Evolutionary conservation across 2,888 invertebrate species (phyloP).

Genomic region (Agrotis clavis): DNA sequence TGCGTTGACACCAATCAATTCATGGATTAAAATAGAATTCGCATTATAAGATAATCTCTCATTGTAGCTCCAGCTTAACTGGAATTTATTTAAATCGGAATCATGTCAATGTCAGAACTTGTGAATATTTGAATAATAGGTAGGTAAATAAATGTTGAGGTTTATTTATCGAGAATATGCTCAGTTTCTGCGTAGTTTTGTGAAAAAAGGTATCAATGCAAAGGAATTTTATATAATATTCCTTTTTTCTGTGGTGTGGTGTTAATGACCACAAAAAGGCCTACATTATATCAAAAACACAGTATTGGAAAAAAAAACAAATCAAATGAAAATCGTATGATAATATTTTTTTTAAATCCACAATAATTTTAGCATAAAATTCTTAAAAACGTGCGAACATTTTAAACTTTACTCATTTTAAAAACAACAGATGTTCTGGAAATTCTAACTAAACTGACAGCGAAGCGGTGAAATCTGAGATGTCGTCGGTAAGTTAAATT

Average conservation of each 20-base stretch:
- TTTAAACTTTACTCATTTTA: constrained; percentile 48
- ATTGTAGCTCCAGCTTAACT: constrained; percentile 35
- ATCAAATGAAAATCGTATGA: no score
- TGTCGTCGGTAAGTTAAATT: constrained; percentile 46
- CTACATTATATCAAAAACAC: not conserved
- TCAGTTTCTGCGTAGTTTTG: not conserved
- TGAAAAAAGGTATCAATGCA: not conserved
- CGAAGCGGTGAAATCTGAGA: constrained; percentile 27
- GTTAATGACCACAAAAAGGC: not conserved
- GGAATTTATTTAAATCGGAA: constrained; percentile 39
- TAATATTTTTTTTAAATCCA: no score
- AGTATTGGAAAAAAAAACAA: not conserved
- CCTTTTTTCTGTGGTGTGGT: no score
- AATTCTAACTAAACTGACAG: constrained; percentile 43
- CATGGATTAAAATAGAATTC: constrained; percentile 53
- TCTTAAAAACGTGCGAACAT: not conserved
- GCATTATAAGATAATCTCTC: constrained; percentile 39
- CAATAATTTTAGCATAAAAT: not conserved
- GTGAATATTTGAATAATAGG: constrained; percentile 9
- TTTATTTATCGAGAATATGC: constrained; percentile 4
- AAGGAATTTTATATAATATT: not conserved
- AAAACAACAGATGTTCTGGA: constrained; percentile 42
- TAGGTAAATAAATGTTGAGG: constrained; percentile 2
- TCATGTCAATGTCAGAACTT: constrained; percentile 42
- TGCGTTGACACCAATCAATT: constrained; percentile 38